These are phyloP conservation scores for Falco novaeseelandiae DNA, from an alignment of 2,797 vertebrate species.

Conservation along the genomic window DNA sequence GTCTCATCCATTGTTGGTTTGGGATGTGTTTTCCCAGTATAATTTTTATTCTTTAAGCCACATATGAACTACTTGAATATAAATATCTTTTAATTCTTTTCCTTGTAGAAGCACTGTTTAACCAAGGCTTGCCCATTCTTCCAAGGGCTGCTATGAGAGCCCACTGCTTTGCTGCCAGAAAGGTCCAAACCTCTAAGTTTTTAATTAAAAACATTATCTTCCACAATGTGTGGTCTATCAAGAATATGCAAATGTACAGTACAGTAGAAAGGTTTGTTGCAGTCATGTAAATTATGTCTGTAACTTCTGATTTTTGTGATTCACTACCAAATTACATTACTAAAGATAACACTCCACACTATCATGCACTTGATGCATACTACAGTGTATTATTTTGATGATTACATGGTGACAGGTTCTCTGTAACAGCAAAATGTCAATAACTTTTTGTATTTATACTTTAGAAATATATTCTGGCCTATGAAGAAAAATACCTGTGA, in stretches of 20 bases:
- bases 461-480: not conserved
- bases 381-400: not conserved
- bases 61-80: not conserved
- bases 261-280: not conserved
- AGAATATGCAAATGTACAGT: not conserved
- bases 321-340: not conserved
- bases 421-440: not conserved
- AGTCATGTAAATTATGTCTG: not conserved
- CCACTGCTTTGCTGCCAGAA: not conserved
- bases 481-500: not conserved
- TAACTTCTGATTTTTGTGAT: not conserved
- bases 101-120: not conserved
- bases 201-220: not conserved
- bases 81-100: not conserved
- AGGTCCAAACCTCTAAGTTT: not conserved
- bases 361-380: not conserved
- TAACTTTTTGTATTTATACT: not conserved
- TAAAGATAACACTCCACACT: not conserved
- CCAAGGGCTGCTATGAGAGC: not conserved
- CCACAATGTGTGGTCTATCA: not conserved
- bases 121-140: not conserved
- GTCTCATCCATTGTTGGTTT: not conserved
- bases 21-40: not conserved
- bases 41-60: not conserved
- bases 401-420: not conserved